Base-by-base conservation (phyloP, 2,113 vertebrate species). In the Oreocharis arfaki region DNA sequence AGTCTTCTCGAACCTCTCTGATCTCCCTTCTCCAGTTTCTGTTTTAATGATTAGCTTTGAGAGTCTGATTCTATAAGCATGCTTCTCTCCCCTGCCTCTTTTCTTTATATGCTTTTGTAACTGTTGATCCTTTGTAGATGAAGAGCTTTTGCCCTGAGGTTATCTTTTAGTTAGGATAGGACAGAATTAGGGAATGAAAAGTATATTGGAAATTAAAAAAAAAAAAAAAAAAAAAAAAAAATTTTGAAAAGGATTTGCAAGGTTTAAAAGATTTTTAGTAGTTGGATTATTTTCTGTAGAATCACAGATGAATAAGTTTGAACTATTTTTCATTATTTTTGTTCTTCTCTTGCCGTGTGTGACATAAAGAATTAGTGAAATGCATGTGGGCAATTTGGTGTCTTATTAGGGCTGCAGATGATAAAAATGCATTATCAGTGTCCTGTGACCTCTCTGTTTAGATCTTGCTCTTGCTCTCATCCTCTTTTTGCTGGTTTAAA, bases 21-120 rank as follows among this genome's bases (percentile, higher is more conserved):
- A 80, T 83, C 74, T 91, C 53, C 59, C 24, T 93, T 46, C 37
- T 91, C 39, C 23, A 50, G 28, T 74, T 95, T 89, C 70, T 35
- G 41, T 93, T 89, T 55, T 70, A 75, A 63, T 84, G 15, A 81
- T 90, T 92, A 92, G 56, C 47, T 93, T 95, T 89, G 52, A 74
- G 53, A 84, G 35, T 78, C 79, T 88, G 64, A 65, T 80, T 88
- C 82, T 86, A 12, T 83, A 83, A 90, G 39, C 26, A 76, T 52
- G 33, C 33, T 69, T 91, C 52, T 63, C 52, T 73, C 12, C 44
- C 22, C 17, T 85, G 18, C 41, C 16, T 75, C 52, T 81, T 90
- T 70, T 39, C 65, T 76, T 71, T 89, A 11, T 69, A 65, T 1
- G 3, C 23, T 88, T 89, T 82, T 88, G 42, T 73, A 52, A 27